phyloP scores from a whole-genome alignment of 2,888 invertebrate species.

The Mythimna impura region DNA sequence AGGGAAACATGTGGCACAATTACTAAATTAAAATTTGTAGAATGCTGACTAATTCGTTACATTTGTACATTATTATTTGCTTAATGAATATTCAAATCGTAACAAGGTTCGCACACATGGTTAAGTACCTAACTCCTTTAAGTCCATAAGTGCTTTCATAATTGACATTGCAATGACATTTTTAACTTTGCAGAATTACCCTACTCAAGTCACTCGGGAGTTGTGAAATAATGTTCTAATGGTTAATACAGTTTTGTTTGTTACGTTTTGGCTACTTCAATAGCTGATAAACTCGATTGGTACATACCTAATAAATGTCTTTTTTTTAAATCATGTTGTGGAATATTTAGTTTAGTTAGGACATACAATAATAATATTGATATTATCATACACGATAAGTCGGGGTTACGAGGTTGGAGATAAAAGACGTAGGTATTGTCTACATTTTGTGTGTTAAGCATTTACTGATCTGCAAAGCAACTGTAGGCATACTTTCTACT shows the following conservation, averaged over 20 bases:
- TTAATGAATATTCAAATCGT: conserved; percentile 59
- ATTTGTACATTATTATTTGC: conserved; percentile 53
- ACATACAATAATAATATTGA: conserved; percentile 3
- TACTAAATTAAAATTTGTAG: conserved; percentile 68
- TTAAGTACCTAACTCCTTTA: neutral
- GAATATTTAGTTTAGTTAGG: too few species aligned
- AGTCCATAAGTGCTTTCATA: conserved; percentile 6
- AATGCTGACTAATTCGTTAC: conserved; percentile 61
- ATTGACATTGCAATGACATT: conserved; percentile 35
- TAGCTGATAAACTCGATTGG: neutral
- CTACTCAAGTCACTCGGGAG: conserved; percentile 17
- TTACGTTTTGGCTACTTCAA: neutral
- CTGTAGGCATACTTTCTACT: neutral
- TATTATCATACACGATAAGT: neutral
- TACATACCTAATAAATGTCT: neutral
- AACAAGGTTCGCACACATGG: conserved; percentile 45
- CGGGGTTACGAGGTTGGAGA: conserved; percentile 16
- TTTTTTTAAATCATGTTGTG: too few species aligned
- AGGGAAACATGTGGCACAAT: conserved; percentile 62
- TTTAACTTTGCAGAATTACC: conserved; percentile 38
- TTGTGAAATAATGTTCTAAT: conserved; percentile 6
- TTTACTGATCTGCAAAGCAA: neutral
- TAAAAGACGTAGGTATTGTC: neutral
- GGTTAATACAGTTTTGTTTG: neutral
- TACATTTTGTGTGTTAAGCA: too few species aligned